Percentiles rank a stretch among this genome's conserved stretches.
phyloP scores from a whole-genome alignment of 2,888 invertebrate genomes.

The Oscheius sp. region DNA sequence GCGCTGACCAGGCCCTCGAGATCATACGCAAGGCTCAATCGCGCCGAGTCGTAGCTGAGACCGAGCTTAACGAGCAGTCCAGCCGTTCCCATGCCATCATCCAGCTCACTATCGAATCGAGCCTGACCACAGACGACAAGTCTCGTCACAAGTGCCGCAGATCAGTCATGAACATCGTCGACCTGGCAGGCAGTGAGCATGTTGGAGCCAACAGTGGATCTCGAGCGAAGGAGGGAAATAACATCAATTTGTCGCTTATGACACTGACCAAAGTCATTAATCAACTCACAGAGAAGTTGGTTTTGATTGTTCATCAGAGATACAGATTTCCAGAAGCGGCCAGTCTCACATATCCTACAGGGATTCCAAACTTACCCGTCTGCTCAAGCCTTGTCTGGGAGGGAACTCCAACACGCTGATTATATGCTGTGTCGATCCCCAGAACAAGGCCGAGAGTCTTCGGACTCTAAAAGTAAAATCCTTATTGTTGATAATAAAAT shows the following conservation, averaged over 20 bases:
- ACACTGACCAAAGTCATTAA: constrained; percentile 33
- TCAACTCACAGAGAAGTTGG: constrained; percentile 27
- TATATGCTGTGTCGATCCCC: constrained; percentile 33
- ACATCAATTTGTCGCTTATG: constrained; percentile 36
- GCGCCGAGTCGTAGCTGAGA: constrained; percentile 14
- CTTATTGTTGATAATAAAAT: neutral
- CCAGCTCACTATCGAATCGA: constrained; percentile 28
- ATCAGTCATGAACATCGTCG: constrained; percentile 36
- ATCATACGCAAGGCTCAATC: constrained; percentile 1
- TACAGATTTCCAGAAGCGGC: constrained; percentile 10
- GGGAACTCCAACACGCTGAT: constrained; percentile 35
- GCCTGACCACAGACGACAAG: constrained; percentile 3
- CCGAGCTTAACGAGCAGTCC: constrained; percentile 33
- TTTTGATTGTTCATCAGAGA: neutral
- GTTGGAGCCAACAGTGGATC: constrained; percentile 4
- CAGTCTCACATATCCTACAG: constrained; percentile 26
- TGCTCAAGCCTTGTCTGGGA: constrained; percentile 36
- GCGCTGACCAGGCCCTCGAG: neutral
- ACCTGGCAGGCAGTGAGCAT: constrained; percentile 40
- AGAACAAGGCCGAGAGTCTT: constrained; percentile 16
- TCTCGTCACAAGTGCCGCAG: constrained; percentile 7
- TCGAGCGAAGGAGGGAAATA: constrained; percentile 32
- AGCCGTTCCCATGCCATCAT: constrained; percentile 38
- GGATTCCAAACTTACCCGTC: constrained; percentile 36
- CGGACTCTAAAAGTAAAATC: constrained; percentile 31